Evolutionary conservation across 2,888 invertebrate genomes (phyloP).

Genomic region (Raillietiella orientalis): DNA sequence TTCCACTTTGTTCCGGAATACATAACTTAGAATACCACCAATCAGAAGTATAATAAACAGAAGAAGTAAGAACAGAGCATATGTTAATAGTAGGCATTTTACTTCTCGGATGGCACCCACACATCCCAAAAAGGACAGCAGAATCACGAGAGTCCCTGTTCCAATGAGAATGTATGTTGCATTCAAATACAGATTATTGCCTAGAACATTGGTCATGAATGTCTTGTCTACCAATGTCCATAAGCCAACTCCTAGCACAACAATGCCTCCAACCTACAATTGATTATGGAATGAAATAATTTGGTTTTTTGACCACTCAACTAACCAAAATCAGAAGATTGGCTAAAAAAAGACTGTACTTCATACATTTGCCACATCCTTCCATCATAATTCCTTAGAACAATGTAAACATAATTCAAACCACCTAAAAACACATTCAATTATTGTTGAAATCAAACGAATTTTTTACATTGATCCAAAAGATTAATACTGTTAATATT

Average conservation of each 20-base stretch:
- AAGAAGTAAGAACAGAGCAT: slow-evolving; percentile 55
- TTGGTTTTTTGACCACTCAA: neutral
- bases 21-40: slow-evolving; percentile 63
- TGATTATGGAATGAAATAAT: slow-evolving; percentile 4
- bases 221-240: slow-evolving; percentile 58
- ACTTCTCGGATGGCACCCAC: slow-evolving; percentile 77
- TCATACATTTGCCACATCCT: slow-evolving; percentile 59
- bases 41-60: slow-evolving; percentile 67
- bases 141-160: slow-evolving; percentile 41
- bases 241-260: slow-evolving; percentile 40
- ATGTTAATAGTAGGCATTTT: slow-evolving; percentile 72
- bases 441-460: too few relatives aligned
- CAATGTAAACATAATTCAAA: too few relatives aligned
- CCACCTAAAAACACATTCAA: too few relatives aligned
- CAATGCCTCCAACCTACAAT: slow-evolving; percentile 36
- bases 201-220: slow-evolving; percentile 48
- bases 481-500: too few relatives aligned
- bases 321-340: slow-evolving; percentile 64
- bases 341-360: slow-evolving; percentile 45
- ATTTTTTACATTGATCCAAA: too few relatives aligned
- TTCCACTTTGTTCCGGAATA: slow-evolving; percentile 51
- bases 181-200: slow-evolving; percentile 55
- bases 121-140: slow-evolving; percentile 67
- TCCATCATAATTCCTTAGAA: too few relatives aligned
- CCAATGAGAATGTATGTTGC: slow-evolving; percentile 51